Evolutionary conservation across 2,888 invertebrate species (phyloP).

Genomic region (Chalcis sispes): DNA sequence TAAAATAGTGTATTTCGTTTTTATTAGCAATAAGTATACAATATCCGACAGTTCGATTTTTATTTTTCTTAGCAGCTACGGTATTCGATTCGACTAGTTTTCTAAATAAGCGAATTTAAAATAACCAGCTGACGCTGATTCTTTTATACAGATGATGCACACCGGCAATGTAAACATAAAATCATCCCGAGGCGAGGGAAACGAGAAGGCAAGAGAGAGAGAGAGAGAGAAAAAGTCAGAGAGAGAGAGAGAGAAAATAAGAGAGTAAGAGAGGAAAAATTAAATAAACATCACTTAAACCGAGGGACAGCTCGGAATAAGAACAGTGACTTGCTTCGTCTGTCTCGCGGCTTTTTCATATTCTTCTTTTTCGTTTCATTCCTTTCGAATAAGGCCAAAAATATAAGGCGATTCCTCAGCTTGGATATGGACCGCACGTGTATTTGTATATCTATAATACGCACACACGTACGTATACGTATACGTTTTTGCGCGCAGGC

Average conservation of each 20-base stretch:
- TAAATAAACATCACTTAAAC: conserved; percentile 54
- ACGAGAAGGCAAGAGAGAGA: conserved; percentile 31
- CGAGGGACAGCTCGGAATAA: conserved; percentile 34
- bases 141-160: background rate
- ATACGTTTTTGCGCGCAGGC: too few species aligned
- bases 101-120: conserved; percentile 54
- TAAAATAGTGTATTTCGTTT: too few species aligned
- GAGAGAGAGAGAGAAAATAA: too few species aligned
- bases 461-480: conserved; percentile 9
- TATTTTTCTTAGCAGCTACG: too few species aligned
- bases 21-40: too few species aligned
- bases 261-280: conserved; percentile 49
- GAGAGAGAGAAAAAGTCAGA: conserved; percentile 14
- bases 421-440: background rate
- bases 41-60: too few species aligned
- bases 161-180: conserved; percentile 22
- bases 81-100: too few species aligned
- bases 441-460: background rate
- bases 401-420: conserved; percentile 23
- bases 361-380: conserved; percentile 37
- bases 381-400: conserved; percentile 29
- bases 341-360: conserved; percentile 1
- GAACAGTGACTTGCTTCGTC: conserved; percentile 35
- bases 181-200: conserved; percentile 43
- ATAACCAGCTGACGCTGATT: conserved; percentile 51